Conservation (phyloP, 53 echinoderm and acorn worm genomes). For the Stichopus horrens region DNA sequence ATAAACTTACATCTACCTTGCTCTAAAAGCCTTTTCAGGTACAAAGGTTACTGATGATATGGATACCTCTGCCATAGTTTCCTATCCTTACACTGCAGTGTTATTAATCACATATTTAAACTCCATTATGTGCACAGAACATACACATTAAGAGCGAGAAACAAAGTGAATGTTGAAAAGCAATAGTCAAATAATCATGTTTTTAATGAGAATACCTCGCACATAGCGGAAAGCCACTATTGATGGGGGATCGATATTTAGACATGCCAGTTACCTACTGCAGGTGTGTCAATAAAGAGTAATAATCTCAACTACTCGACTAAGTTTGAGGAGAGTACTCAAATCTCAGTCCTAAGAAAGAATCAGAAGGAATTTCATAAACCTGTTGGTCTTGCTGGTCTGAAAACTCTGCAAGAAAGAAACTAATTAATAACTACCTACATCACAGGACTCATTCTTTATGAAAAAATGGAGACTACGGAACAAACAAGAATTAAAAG, state of each 20-base stretch:
- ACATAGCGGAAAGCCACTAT: no score
- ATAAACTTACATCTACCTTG: no score
- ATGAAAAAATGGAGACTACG: not conserved
- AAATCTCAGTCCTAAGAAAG: not conserved
- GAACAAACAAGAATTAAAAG: not conserved
- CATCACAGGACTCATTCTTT: not conserved
- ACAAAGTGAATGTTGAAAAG: not conserved
- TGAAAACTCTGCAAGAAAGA: not conserved
- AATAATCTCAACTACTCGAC: not conserved
- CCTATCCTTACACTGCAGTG: no score
- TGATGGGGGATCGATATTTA: no score
- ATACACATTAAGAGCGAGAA: not conserved
- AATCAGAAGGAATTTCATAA: not conserved
- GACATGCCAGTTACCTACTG: no score
- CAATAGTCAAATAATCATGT: no score
- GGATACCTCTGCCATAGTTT: no score
- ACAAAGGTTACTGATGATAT: no score
- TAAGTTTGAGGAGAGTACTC: not conserved
- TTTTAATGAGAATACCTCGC: no score
- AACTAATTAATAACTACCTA: not conserved
- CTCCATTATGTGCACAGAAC: not conserved
- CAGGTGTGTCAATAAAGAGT: no score
- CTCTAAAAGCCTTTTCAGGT: no score
- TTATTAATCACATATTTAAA: not conserved
- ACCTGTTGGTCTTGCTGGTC: not conserved